phyloP scores from a whole-genome alignment of 1,140 invertebrate species.

The Teleopsis dalmanni region DNA sequence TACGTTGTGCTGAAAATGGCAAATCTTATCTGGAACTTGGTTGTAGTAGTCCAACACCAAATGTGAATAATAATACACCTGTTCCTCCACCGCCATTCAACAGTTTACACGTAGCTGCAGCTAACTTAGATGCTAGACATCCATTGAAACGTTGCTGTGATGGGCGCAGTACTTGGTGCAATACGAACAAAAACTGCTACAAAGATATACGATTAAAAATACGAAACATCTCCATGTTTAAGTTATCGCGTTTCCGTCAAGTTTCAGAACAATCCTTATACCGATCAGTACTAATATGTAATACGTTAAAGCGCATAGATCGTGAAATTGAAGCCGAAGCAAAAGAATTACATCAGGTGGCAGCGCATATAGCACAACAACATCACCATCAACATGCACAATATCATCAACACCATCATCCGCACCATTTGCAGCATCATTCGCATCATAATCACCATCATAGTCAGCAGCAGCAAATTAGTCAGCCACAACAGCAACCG shows the following conservation, averaged over 20 bases:
- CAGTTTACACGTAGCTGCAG: conserved; percentile 2
- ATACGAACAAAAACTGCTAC: conserved; percentile 66
- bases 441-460: conserved; percentile 20
- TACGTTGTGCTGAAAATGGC: conserved; percentile 79
- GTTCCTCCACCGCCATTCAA: conserved; percentile 8
- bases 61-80: background rate
- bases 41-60: conserved; percentile 49
- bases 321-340: conserved; percentile 79
- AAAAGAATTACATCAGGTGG: conserved; percentile 48
- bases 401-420: conserved; percentile 26
- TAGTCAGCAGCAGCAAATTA: conserved; percentile 18
- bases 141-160: conserved; percentile 61
- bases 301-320: conserved; percentile 84
- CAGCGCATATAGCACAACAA: conserved; percentile 28
- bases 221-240: conserved; percentile 87
- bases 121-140: conserved; percentile 17
- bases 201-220: conserved; percentile 78
- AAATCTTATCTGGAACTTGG: conserved; percentile 84
- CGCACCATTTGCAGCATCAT: conserved; percentile 19
- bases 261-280: conserved; percentile 83
- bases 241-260: conserved; percentile 79
- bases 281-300: conserved; percentile 88
- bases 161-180: conserved; percentile 66
- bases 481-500: conserved; percentile 11
- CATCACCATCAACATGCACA: conserved; percentile 26